Evolutionary conservation across 2,797 vertebrate genomes (phyloP), one percentile per base, ranked within the genome.

Genomic region (Xenopus petersii): DNA sequence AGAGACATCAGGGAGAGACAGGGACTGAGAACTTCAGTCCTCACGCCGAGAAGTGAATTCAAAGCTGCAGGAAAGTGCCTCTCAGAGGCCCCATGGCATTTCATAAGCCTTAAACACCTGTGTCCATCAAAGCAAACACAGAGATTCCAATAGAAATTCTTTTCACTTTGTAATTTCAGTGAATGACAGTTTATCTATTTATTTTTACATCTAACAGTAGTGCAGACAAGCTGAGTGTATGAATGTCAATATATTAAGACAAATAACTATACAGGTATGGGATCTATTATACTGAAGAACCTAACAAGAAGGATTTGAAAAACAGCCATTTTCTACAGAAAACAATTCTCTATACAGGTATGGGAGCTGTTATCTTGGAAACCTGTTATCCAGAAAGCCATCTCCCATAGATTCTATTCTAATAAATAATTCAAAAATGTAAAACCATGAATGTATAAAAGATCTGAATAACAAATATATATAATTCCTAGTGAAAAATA

Each of bases 111-210:
- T 86, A 88, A 89, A 91, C 89, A 89, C 89, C 88, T 88, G 88
- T 89, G 88, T 91, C 90, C 91, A 85, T 90, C 90, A 90, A 87
- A 87, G 64, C 81, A 86, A 87, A 88, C 75, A 83, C 87, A 82
- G 80, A 86, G 82, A 85, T 89, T 89, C 87, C 10, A 88, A 87
- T 87, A 83, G 84, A 92, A 86, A 86, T 82, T 86, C 86, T 88
- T 88, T 89, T 89, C 91, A 89, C 91, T 93, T 89, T 86, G 89
- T 90, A 90, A 92, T 93, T 91, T 91, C 90, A 86, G 85, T 92
- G 92, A 94, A 88, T 93, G 92, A 93, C 92, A 94, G 91, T 88
- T 91, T 93, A 91, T 93, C 91, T 91, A 89, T 94, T 92, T 93
- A 91, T 93, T 92, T 92, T 91, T 91, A 90, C 88, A 88, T 91